Percentiles rank a stretch among this genome's conserved stretches.
phyloP scores from a whole-genome alignment of 2,113 vertebrate species.

The Leucopsar rothschildi region DNA sequence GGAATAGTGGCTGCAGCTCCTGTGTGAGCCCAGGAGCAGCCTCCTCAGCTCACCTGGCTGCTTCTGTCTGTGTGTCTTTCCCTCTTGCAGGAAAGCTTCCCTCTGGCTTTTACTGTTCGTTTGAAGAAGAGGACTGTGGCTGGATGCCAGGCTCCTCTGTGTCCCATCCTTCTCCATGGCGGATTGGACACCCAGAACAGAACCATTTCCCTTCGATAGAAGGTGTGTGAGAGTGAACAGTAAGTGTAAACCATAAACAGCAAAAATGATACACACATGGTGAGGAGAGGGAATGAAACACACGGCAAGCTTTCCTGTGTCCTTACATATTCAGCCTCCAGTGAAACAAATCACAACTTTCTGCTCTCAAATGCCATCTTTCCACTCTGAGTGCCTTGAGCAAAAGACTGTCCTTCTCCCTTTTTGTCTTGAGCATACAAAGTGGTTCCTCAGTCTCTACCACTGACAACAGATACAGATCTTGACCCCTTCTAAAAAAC shows the following conservation, averaged over 20 bases:
- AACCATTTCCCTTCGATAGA: background rate
- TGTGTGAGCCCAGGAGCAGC: background rate
- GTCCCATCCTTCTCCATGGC: constrained; percentile 72
- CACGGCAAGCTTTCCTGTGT: background rate
- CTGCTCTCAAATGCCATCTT: background rate
- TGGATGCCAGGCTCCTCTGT: constrained; percentile 73
- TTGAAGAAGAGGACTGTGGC: constrained; percentile 87
- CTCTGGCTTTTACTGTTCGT: constrained; percentile 89
- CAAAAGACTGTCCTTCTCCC: background rate
- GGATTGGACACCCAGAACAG: constrained; percentile 68
- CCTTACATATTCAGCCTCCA: background rate
- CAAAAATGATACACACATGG: background rate
- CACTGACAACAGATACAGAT: background rate
- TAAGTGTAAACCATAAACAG: background rate
- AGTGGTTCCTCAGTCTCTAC: background rate
- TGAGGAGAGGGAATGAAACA: background rate
- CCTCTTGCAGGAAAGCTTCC: constrained; percentile 83
- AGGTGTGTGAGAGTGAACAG: constrained; percentile 51
- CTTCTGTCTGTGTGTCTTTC: background rate
- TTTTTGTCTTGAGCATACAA: background rate
- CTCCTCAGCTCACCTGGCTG: background rate
- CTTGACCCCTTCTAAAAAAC: background rate
- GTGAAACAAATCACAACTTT: background rate
- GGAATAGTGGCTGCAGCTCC: background rate
- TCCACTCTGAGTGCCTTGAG: background rate